phyloP scores from a whole-genome alignment of 2,113 vertebrate species.

The Podilymbus podiceps region DNA sequence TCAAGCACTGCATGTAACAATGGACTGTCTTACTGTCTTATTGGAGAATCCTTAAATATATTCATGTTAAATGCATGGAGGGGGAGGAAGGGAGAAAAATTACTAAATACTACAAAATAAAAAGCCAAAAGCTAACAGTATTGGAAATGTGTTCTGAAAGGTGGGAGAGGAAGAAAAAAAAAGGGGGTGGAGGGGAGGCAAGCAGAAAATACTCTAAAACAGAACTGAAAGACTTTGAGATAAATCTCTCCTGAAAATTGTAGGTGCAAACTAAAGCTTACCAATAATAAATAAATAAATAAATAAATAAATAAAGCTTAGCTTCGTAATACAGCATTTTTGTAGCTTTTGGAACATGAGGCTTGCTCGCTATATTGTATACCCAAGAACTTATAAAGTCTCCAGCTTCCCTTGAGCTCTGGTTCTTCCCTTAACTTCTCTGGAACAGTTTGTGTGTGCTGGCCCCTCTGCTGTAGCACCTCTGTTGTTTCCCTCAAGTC shows the following conservation, averaged over 20 bases:
- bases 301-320: not conserved
- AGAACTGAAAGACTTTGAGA: not conserved
- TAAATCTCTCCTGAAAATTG: not conserved
- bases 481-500: not conserved
- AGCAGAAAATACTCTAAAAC: not conserved
- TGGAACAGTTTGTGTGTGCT: not conserved
- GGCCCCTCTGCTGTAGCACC: not conserved
- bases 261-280: not conserved
- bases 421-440: not conserved
- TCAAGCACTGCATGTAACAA: not conserved
- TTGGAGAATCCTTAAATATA: not conserved
- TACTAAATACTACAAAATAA: not conserved
- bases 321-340: not conserved
- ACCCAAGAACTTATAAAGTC: not conserved
- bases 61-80: not conserved
- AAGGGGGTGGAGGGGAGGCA: too few relatives aligned
- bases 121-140: not conserved
- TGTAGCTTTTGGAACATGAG: not conserved
- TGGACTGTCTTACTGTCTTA: not conserved
- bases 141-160: not conserved
- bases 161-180: not conserved
- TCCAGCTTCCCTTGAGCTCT: not conserved
- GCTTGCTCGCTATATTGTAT: fast-evolving
- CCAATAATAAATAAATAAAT: not conserved
- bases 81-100: not conserved